phyloP scores from a whole-genome alignment of 2,888 invertebrate genomes.

The Andrena marginata region DNA sequence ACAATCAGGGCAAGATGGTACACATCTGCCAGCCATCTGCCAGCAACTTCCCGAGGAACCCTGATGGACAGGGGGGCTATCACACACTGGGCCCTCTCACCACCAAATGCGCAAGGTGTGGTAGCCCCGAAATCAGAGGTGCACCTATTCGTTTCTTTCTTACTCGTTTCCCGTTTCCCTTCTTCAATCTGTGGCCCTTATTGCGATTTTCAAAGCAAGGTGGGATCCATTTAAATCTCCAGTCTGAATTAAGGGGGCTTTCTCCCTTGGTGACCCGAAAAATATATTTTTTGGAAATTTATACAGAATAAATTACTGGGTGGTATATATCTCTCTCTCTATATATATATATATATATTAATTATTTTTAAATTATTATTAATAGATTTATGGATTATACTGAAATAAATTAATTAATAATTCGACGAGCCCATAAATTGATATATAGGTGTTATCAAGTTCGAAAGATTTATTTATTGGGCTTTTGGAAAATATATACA shows the following conservation, averaged over 20 bases:
- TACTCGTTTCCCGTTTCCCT: background rate
- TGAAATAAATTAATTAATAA: no score
- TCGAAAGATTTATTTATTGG: no score
- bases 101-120: slow-evolving; percentile 47
- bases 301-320: no score
- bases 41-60: slow-evolving; percentile 70
- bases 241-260: slow-evolving; percentile 36
- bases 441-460: no score
- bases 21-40: slow-evolving; percentile 81
- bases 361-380: no score
- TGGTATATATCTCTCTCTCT: no score
- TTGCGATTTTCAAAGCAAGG: slow-evolving; percentile 35
- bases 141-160: slow-evolving; percentile 28
- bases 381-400: no score
- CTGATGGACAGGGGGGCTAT: slow-evolving; percentile 54
- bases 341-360: no score
- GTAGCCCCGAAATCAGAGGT: slow-evolving; percentile 41
- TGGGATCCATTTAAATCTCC: slow-evolving; percentile 18
- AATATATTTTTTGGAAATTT: no score
- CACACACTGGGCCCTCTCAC: slow-evolving; percentile 33
- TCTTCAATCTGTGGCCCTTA: background rate
- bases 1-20: slow-evolving; percentile 77
- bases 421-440: no score
- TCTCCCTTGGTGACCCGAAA: no score
- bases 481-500: no score